Percentiles rank a stretch among this genome's conserved stretches.
Evolutionary conservation across 2,888 invertebrate species (phyloP).

Genomic region (Dorcus hopei): DNA sequence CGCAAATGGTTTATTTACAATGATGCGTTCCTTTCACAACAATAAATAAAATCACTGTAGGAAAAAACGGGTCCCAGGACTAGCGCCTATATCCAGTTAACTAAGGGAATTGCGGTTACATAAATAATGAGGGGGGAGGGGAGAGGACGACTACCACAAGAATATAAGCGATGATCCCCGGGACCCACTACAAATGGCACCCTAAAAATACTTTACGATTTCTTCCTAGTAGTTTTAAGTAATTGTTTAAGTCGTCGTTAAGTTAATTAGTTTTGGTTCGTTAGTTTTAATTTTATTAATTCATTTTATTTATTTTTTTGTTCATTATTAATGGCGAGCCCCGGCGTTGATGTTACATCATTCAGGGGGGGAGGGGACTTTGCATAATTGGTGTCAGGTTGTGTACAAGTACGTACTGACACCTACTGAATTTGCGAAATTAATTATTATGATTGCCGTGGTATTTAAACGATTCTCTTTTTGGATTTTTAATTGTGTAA

Average conservation of each 20-base stretch:
- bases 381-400: no score
- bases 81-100: conserved; percentile 21
- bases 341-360: not conserved
- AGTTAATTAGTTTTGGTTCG: not conserved
- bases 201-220: conserved; percentile 1
- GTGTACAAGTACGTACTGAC: no score
- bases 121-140: not conserved
- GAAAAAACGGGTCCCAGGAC: conserved; percentile 19
- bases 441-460: no score
- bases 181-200: conserved; percentile 15
- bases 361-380: not conserved
- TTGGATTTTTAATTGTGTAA: no score
- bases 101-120: conserved; percentile 7
- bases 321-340: not conserved
- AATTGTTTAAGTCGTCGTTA: not conserved
- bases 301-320: not conserved
- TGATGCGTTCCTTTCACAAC: conserved; percentile 1
- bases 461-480: no score
- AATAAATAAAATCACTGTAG: conserved; percentile 3
- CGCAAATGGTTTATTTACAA: conserved; percentile 15
- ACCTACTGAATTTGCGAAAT: no score
- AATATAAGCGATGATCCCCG: conserved; percentile 13
- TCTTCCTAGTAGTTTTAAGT: not conserved
- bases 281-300: not conserved
- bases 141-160: not conserved